Conservation (phyloP, 2,888 invertebrate species). For the Baronia brevicornis region DNA sequence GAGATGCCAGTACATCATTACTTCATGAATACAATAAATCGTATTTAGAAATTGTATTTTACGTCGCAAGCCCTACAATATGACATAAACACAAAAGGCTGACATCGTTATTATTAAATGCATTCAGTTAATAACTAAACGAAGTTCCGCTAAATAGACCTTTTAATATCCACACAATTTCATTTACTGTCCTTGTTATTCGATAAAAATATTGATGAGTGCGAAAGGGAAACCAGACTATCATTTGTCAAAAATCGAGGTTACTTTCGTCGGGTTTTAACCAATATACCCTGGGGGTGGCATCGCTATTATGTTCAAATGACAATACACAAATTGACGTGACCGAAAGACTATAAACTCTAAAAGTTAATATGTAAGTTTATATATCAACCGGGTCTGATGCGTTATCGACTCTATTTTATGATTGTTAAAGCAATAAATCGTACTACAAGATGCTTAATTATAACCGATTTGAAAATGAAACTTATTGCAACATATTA, state of each 20-base stretch:
- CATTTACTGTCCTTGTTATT: slow-evolving; percentile 27
- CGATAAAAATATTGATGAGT: slow-evolving; percentile 14
- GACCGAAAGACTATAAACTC: slow-evolving; percentile 69
- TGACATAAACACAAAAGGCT: slow-evolving; percentile 41
- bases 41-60: slow-evolving; percentile 46
- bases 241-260: slow-evolving; percentile 49
- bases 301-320: slow-evolving; percentile 70
- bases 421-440: slow-evolving; percentile 17
- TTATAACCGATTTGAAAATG: slow-evolving; percentile 2
- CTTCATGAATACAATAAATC: slow-evolving; percentile 22
- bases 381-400: slow-evolving; percentile 15
- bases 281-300: slow-evolving; percentile 70
- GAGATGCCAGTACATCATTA: no score
- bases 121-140: slow-evolving; percentile 56
- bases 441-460: not conserved
- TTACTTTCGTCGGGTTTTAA: slow-evolving; percentile 67
- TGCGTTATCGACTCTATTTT: slow-evolving; percentile 26
- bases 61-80: slow-evolving; percentile 30
- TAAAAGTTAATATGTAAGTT: slow-evolving; percentile 56
- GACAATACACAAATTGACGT: slow-evolving; percentile 74
- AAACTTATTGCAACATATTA: slow-evolving; percentile 15
- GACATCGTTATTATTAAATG: slow-evolving; percentile 59
- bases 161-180: slow-evolving; percentile 41
- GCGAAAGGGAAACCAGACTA: slow-evolving; percentile 32
- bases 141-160: slow-evolving; percentile 60